These are phyloP conservation scores for Dinomys branickii DNA, from an alignment of 2,113 vertebrate species.

Conservation along the genomic window DNA sequence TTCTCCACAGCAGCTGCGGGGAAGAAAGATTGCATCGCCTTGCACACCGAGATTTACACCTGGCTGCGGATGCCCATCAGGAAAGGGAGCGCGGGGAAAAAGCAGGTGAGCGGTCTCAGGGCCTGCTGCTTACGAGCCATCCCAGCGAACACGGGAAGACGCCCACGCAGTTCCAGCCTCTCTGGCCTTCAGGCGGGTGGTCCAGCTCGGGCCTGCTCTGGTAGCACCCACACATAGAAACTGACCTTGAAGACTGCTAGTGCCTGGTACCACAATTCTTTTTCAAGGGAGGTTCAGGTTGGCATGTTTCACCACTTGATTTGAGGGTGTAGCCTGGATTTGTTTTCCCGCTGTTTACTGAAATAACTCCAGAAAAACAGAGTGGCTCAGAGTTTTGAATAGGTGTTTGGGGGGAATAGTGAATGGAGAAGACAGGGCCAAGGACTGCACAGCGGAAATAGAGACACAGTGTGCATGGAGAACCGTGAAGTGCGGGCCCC, in stretches of 20 bases:
- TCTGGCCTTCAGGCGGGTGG: conserved; percentile 1
- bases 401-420: background rate
- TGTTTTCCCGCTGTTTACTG: background rate
- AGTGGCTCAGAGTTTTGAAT: background rate
- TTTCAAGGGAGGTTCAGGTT: conserved; percentile 11
- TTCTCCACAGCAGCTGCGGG: conserved; percentile 37
- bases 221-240: background rate
- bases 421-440: background rate
- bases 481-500: background rate
- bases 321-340: background rate
- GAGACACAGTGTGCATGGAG: background rate
- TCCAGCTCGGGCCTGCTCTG: background rate
- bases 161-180: background rate
- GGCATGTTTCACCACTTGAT: background rate
- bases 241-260: background rate
- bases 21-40: conserved; percentile 52
- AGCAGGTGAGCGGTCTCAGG: background rate
- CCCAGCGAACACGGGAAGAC: background rate
- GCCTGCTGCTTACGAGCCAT: background rate
- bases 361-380: background rate
- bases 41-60: conserved; percentile 24
- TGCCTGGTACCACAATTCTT: background rate
- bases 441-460: background rate
- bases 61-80: conserved; percentile 17
- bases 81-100: background rate